phyloP scores from a whole-genome alignment of 2,888 invertebrate genomes.

The Frankliniella fusca region DNA sequence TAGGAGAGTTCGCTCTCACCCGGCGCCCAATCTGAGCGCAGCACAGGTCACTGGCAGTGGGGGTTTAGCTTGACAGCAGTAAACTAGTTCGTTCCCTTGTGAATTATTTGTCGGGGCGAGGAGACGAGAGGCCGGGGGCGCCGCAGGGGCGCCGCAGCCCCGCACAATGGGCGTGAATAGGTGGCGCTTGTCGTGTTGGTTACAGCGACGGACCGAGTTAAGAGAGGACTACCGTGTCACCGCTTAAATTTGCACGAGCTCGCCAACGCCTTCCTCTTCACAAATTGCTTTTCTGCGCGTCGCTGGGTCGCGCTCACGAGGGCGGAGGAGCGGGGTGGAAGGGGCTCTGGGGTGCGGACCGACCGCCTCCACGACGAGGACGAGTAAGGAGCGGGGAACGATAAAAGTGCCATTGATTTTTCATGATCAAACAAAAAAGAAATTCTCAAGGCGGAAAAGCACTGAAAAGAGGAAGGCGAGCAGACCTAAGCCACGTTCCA shows the following conservation, averaged over 20 bases:
- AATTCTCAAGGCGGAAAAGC: no score
- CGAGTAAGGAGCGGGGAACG: neutral
- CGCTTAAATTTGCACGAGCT: neutral
- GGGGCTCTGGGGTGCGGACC: neutral
- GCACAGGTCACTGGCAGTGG: neutral
- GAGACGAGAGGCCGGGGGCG: neutral
- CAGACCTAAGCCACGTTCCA: no score
- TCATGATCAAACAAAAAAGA: neutral
- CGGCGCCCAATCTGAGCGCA: neutral
- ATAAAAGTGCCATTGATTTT: no score
- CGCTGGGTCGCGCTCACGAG: no score
- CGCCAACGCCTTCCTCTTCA: no score
- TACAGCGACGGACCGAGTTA: no score
- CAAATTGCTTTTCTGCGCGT: no score
- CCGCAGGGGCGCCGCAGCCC: neutral
- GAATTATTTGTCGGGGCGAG: slow-evolving; percentile 16
- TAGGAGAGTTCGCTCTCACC: neutral
- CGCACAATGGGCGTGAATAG: neutral
- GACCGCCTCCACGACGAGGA: neutral
- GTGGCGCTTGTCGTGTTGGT: neutral
- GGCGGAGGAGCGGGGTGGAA: neutral
- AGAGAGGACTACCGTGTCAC: no score
- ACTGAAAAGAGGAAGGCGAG: no score
- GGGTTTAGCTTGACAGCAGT: slow-evolving; percentile 18
- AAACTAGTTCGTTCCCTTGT: slow-evolving; percentile 9